Evolutionary conservation across 2,797 vertebrate species (phyloP).

Genomic region (Phylloscopus collybita): DNA sequence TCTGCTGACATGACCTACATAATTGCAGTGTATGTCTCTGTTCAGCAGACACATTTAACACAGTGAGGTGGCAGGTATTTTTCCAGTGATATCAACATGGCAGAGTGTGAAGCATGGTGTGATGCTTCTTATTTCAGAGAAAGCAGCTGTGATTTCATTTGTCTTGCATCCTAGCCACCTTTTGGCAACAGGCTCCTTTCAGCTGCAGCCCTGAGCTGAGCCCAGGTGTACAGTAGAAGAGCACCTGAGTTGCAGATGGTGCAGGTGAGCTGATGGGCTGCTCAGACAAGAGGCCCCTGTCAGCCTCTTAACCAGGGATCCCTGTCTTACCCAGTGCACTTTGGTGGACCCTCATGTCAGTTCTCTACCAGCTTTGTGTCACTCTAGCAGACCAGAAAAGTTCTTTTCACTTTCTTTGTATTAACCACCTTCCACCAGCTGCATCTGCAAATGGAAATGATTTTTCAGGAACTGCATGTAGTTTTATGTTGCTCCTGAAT

Average conservation of each 20-base stretch:
- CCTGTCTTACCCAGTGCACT: neutral
- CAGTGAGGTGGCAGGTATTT: neutral
- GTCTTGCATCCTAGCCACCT: neutral
- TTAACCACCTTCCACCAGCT: neutral
- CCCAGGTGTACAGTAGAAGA: neutral
- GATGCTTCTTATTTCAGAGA: neutral
- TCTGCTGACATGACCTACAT: neutral
- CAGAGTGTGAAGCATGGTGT: neutral
- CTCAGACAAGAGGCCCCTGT: neutral
- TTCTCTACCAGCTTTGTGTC: neutral
- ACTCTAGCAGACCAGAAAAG: neutral
- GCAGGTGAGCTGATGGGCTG: neutral
- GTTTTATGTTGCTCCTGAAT: constrained; percentile 7
- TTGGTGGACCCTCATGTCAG: neutral
- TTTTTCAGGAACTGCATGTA: neutral
- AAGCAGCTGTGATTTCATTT: neutral
- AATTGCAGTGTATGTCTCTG: neutral
- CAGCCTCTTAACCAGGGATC: neutral
- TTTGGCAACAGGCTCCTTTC: neutral
- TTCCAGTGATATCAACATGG: neutral
- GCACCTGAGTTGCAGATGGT: neutral
- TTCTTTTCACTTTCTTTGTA: neutral
- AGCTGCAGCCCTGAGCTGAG: neutral
- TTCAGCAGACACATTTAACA: neutral
- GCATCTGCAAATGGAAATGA: neutral